Evolutionary conservation across 2,888 invertebrate genomes (phyloP), one percentile per base, ranked within the genome.

Genomic region (Tetranychus truncatus): DNA sequence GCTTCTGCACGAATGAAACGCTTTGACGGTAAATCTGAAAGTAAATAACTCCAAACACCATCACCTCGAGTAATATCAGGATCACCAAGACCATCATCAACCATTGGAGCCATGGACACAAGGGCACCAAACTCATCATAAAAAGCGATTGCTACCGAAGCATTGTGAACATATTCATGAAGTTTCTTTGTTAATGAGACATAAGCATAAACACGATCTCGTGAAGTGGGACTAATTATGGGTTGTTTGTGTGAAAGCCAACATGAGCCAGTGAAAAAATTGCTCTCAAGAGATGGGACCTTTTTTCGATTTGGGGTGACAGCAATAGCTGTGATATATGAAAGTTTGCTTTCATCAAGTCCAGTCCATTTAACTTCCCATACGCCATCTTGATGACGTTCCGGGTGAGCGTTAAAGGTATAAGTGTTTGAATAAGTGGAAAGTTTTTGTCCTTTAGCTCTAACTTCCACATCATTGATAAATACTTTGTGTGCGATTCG

Each of bases 31-130:
- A 55, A 9, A 55, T 55, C 55, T 7, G 55, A 55, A 15, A 55
- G 11, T 6, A 55, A 15, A 55, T 55, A 55, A 55, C 11, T 15
- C 20, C 34, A 69, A 15, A 88, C 84, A 1, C 88, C 88, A 81
- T 88, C 88, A 1, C 86, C 86, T 80, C 84, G 85, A 34, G 85
- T 86, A 45, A 88, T 84, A 81, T 88, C 88, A 0, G 88, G 87
- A 82, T 88, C 88, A 77, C 87, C 87, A 78, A 85, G 84, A 11
- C 88, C 88, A 71, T 85, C 86, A 81, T 88, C 88, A 73, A 86
- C 81, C 1, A 88, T 76, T 77, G 7, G 80, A 78, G 44, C 79
- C 79, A 76, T 80, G 75, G 66, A 44, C 45, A 45, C 75, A 66
- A 67, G 21, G 0, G 9, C 34, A 34, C 69, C 69, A 20, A 34